A percentile compares a stretch with the other conserved stretches of the same genome.
These are phyloP conservation scores for Brachyhypopomus gauderio DNA, from an alignment of 2,113 vertebrate species.

Conservation along the genomic window DNA sequence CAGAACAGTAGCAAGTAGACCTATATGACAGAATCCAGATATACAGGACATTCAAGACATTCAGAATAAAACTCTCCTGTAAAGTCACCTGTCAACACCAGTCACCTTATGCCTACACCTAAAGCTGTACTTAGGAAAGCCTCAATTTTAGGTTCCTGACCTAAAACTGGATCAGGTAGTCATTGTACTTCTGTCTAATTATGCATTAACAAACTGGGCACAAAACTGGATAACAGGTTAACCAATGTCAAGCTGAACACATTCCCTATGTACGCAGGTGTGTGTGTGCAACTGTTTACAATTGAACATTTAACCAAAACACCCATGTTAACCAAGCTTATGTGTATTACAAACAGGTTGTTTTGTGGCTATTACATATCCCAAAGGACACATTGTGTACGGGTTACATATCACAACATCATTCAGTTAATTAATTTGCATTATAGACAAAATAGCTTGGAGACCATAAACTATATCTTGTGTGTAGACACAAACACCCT, in stretches of 20 bases:
- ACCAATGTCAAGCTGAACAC: too few species aligned
- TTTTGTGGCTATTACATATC: neutral
- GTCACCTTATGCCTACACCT: too few species aligned
- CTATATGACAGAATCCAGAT: neutral
- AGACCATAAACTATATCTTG: neutral
- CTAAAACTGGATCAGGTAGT: too few species aligned
- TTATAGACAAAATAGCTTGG: slow-evolving; percentile 11
- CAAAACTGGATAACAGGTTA: too few species aligned
- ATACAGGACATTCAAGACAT: neutral
- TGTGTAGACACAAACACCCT: neutral
- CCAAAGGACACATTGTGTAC: neutral
- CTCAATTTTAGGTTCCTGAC: too few species aligned
- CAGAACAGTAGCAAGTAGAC: neutral
- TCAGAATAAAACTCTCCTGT: too few species aligned
- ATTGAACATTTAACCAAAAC: neutral
- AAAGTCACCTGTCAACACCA: too few species aligned
- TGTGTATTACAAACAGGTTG: neutral
- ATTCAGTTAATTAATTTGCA: slow-evolving; percentile 30
- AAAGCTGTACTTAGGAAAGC: too few species aligned
- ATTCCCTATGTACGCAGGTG: neutral
- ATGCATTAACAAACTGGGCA: too few species aligned
- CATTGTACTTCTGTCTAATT: too few species aligned
- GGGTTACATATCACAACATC: neutral
- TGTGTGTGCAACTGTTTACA: neutral
- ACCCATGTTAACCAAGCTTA: neutral